Percentiles rank a stretch among this genome's conserved stretches.
phyloP scores from a whole-genome alignment of 1,140 invertebrate species.

The Episyrphus balteatus region DNA sequence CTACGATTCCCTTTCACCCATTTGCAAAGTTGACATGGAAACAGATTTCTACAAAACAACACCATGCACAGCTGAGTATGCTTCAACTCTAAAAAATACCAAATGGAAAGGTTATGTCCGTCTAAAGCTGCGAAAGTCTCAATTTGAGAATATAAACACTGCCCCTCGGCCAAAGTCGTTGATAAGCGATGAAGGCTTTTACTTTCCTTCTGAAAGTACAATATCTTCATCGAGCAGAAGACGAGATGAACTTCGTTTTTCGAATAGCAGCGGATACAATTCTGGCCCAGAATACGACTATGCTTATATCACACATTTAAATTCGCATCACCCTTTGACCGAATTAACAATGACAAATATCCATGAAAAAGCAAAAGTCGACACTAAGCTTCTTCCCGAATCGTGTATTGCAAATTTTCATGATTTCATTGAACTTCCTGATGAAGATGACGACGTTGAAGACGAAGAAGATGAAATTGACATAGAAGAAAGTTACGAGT shows the following conservation, averaged over 20 bases:
- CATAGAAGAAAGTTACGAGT: slow-evolving; percentile 33
- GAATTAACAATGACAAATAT: slow-evolving; percentile 13
- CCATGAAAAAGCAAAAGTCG: slow-evolving; percentile 1
- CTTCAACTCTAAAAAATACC: slow-evolving; percentile 17
- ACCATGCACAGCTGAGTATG: slow-evolving; percentile 16
- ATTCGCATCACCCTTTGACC: slow-evolving; percentile 20
- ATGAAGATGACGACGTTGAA: slow-evolving; percentile 32
- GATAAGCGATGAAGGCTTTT: too few relatives aligned
- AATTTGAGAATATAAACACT: background rate
- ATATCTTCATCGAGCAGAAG: too few relatives aligned
- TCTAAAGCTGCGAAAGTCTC: slow-evolving; percentile 18
- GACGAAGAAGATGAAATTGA: slow-evolving; percentile 14
- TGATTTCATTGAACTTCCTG: slow-evolving; percentile 17
- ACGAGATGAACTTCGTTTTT: too few relatives aligned
- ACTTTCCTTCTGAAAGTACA: too few relatives aligned
- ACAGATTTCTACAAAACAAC: slow-evolving; percentile 27
- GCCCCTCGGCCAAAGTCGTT: too few relatives aligned
- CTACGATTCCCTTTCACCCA: slow-evolving; percentile 27
- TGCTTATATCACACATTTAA: slow-evolving; percentile 21
- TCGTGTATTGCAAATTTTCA: slow-evolving; percentile 17
- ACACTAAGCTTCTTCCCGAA: slow-evolving; percentile 21
- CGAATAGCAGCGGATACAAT: background rate
- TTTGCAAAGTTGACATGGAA: slow-evolving; percentile 50
- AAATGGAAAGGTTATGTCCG: slow-evolving; percentile 34
- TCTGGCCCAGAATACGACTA: slow-evolving; percentile 22